These are phyloP conservation scores for Stenodema calcarata DNA, from an alignment of 2,888 invertebrate genomes.

Conservation along the genomic window DNA sequence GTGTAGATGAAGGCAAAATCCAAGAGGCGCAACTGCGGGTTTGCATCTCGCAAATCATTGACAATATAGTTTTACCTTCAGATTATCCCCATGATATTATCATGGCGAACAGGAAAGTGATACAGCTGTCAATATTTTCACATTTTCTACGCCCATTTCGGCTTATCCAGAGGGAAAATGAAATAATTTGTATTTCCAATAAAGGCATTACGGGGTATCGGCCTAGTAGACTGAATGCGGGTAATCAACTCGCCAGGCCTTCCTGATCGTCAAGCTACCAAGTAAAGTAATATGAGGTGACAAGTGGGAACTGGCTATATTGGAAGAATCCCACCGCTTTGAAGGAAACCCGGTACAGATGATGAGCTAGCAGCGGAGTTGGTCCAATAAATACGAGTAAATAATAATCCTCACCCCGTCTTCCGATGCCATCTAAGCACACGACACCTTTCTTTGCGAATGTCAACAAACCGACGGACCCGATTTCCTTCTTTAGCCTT, in stretches of 20 bases:
- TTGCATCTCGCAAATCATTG: no score
- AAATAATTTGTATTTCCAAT: background rate
- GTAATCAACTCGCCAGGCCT: background rate
- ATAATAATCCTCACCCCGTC: background rate
- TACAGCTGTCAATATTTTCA: background rate
- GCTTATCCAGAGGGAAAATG: background rate
- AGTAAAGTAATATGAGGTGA: background rate
- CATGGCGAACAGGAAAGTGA: background rate
- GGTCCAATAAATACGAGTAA: background rate
- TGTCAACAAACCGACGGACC: background rate
- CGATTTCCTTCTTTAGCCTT: background rate
- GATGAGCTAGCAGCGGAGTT: background rate
- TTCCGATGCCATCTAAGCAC: background rate
- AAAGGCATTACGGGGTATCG: background rate
- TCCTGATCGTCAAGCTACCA: background rate
- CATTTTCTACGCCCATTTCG: background rate
- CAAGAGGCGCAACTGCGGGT: no score
- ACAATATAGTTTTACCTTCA: no score
- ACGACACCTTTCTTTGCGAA: background rate
- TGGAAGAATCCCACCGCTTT: background rate
- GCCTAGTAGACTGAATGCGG: background rate
- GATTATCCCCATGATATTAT: no score
- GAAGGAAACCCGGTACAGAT: background rate
- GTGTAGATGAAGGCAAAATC: no score
- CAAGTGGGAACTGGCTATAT: background rate